phyloP scores from a whole-genome alignment of 2,888 invertebrate species.

The Sarcophaga caerulescens region DNA sequence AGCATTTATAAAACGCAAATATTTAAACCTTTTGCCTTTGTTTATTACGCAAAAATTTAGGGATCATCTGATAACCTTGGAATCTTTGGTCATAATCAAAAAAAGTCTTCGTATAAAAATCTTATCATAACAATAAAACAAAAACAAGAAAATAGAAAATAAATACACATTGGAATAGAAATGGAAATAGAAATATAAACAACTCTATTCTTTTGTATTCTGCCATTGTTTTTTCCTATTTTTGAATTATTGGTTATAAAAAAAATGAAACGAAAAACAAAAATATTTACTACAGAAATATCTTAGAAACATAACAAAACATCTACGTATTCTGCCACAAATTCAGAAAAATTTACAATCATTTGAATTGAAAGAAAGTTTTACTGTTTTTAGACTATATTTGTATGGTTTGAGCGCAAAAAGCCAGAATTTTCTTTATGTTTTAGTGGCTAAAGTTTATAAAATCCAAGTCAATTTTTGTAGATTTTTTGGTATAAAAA shows the following conservation, averaged over 20 bases:
- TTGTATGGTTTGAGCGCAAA: background rate
- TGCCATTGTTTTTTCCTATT: background rate
- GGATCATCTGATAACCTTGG: conserved; percentile 26
- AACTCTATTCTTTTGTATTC: background rate
- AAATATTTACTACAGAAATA: background rate
- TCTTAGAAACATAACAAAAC: background rate
- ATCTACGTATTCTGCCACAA: background rate
- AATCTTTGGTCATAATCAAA: conserved; percentile 29
- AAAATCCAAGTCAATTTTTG: conserved; percentile 43
- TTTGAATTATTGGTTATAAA: conserved; percentile 5
- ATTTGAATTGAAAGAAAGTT: background rate
- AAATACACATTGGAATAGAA: background rate
- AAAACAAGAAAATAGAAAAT: conserved; percentile 21
- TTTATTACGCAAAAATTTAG: background rate
- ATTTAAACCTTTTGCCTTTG: background rate
- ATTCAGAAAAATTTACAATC: background rate
- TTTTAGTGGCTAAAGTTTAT: background rate
- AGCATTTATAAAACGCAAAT: background rate
- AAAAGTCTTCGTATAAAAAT: conserved; percentile 27
- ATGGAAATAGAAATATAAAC: conserved; percentile 1
- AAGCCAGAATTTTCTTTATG: background rate
- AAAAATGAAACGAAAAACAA: background rate
- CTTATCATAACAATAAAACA: conserved; percentile 43
- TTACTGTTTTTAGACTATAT: conserved; percentile 8
- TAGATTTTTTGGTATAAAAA: background rate